Evolutionary conservation across 2,113 vertebrate species (phyloP), one percentile per base, ranked within the genome.

Genomic region (Ailuropoda melanoleuca): DNA sequence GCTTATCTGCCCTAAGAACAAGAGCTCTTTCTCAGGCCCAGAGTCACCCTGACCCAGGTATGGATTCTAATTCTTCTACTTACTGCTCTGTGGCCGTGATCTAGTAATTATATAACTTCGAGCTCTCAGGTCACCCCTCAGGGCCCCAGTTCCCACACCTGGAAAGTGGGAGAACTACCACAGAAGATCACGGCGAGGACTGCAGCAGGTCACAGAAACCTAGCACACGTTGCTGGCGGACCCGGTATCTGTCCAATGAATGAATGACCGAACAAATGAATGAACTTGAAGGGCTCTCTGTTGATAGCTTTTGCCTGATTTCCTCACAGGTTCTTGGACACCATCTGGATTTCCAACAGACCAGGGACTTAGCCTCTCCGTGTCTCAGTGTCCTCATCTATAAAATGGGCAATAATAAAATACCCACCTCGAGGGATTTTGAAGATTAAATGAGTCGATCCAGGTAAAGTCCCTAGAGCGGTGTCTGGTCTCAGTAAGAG

Each of bases 31-130:
- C 89, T 48, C 62, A 9, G 26, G 43, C 60, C 81, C 58, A 10
- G 88, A 88, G 58, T 66, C 64, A 72, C 66, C 3, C 24, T n/a
- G 87, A 75, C 43, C 9, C 3, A 21, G 56, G 43, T 26, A 31
- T 46, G 89, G 72, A 95, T 96, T 85, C 95, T 68, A 34, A 56
- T 37, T 66, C 88, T 64, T 74, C 29, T 74, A 31, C 70, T 87
- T 72, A 31, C 75, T 0, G 56, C 48, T 88, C 74, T 78, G 55
- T 50, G 78, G 88, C 87, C 19, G 3, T 4, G 34, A 62, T 31
- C 82, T 87, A 66, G 34, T n/a, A 64, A 64, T 87, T 14, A 43
- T 13, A 6, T n/a, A 72, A 62, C 78, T n/a, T 4, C 4, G 50
- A 97, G 82, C 34, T 46, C 1, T 48, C 34, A 31, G 29, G 48